Percentiles rank a stretch among this genome's conserved stretches.
phyloP scores from a whole-genome alignment of 2,797 vertebrate species.

The Myioborus melanocephalus region DNA sequence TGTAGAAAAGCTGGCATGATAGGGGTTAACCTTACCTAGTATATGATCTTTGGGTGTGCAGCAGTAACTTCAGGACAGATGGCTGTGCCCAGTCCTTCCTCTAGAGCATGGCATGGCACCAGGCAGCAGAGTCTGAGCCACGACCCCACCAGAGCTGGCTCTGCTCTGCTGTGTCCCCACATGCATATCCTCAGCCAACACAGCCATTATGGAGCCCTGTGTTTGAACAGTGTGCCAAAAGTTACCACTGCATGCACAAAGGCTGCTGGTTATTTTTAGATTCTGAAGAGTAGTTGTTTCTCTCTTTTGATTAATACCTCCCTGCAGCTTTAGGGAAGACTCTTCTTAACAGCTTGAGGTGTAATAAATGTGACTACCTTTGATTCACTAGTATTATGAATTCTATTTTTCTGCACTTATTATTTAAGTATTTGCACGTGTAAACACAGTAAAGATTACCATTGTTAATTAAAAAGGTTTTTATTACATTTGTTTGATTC shows the following conservation, averaged over 20 bases:
- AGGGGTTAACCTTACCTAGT: not conserved
- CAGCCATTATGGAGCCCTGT: accelerated
- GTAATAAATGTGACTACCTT: conserved; percentile 24
- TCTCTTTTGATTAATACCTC: not conserved
- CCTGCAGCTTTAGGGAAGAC: not conserved
- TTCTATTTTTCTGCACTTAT: not conserved
- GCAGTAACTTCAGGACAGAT: not conserved
- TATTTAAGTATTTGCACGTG: not conserved
- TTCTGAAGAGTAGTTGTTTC: not conserved
- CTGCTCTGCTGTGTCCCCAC: not conserved
- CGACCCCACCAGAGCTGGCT: not conserved
- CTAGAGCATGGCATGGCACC: not conserved
- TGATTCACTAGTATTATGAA: not conserved
- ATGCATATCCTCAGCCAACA: not conserved
- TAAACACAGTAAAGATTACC: not conserved
- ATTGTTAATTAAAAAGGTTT: not conserved
- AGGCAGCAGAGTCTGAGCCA: not conserved
- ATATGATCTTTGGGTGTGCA: not conserved
- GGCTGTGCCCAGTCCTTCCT: not conserved
- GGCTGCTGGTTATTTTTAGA: conserved; percentile 6
- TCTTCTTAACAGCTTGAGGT: not conserved
- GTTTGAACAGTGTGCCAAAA: not conserved
- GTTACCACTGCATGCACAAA: not conserved
- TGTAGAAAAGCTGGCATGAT: not conserved
- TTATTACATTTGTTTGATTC: not conserved